phyloP scores from a whole-genome alignment of 2,113 vertebrate species.

The Anolis carolinensis region DNA sequence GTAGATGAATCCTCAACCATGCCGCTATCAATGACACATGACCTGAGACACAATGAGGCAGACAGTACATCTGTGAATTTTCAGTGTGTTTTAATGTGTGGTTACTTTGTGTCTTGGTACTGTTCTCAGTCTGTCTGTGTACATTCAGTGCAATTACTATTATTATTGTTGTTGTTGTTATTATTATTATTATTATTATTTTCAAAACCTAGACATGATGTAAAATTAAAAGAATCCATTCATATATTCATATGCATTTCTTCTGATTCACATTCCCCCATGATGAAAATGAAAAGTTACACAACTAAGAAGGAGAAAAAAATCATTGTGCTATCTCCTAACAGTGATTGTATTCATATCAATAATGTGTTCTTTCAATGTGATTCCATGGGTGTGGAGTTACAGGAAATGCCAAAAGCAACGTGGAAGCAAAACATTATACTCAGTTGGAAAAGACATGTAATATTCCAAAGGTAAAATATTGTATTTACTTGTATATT shows the following conservation, averaged over 20 bases:
- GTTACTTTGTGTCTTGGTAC: neutral
- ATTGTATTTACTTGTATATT: neutral
- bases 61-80: neutral
- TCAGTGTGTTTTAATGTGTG: neutral
- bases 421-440: conserved; percentile 5
- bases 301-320: neutral
- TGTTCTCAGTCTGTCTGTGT: neutral
- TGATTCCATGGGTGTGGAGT: neutral
- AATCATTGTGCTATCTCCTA: neutral
- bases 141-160: neutral
- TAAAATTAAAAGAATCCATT: neutral
- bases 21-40: too few relatives aligned
- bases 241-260: neutral
- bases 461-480: neutral
- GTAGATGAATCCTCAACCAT: too few relatives aligned
- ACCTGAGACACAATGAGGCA: neutral
- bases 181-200: neutral
- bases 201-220: neutral
- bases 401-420: conserved; percentile 1
- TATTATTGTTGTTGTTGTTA: neutral
- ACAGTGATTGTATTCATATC: neutral
- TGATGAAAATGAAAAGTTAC: neutral
- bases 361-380: neutral
- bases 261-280: neutral
- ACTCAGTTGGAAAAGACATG: neutral